A percentile compares a stretch with the other conserved stretches of the same genome.
These are phyloP conservation scores for Scelioninae gen. 2 DNA, from an alignment of 2,888 invertebrate species.

Conservation along the genomic window DNA sequence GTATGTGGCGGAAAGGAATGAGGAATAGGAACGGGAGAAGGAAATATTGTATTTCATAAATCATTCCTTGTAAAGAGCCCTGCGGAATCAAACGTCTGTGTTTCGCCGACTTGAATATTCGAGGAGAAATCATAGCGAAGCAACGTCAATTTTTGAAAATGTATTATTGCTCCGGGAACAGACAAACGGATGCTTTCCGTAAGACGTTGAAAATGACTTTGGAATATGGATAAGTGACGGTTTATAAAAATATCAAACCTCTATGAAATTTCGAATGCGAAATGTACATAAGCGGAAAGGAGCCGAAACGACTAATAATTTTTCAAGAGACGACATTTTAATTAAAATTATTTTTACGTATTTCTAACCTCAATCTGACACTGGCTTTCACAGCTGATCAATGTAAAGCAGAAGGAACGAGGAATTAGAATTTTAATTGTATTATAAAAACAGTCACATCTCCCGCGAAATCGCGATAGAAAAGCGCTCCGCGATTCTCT, in stretches of 20 bases:
- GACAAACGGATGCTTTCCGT: conserved; percentile 25
- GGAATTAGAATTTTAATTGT: too few relatives aligned
- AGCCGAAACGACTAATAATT: too few relatives aligned
- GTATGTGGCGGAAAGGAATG: conserved; percentile 5
- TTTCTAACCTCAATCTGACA: too few relatives aligned
- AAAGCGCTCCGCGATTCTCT: too few relatives aligned
- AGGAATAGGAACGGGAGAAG: not conserved
- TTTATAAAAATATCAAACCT: conserved; percentile 16
- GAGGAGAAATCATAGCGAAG: conserved; percentile 21
- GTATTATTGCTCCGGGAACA: conserved; percentile 15
- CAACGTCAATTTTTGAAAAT: conserved; percentile 38
- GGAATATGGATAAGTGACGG: conserved; percentile 4
- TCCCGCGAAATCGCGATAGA: too few relatives aligned
- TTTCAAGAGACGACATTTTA: too few relatives aligned
- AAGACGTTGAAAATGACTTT: conserved; percentile 23
- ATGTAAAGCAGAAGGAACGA: too few relatives aligned
- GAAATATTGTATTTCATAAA: conserved; percentile 27
- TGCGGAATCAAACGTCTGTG: conserved; percentile 32
- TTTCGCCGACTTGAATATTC: conserved; percentile 35
- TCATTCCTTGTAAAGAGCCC: conserved; percentile 10
- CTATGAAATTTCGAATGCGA: too few relatives aligned
- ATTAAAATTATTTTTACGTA: too few relatives aligned
- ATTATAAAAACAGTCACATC: too few relatives aligned
- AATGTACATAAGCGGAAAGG: too few relatives aligned
- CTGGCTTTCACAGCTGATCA: too few relatives aligned